Evolutionary conservation across 2,113 vertebrate genomes (phyloP), one percentile per base, ranked within the genome.

Genomic region (Chionomys nivalis): DNA sequence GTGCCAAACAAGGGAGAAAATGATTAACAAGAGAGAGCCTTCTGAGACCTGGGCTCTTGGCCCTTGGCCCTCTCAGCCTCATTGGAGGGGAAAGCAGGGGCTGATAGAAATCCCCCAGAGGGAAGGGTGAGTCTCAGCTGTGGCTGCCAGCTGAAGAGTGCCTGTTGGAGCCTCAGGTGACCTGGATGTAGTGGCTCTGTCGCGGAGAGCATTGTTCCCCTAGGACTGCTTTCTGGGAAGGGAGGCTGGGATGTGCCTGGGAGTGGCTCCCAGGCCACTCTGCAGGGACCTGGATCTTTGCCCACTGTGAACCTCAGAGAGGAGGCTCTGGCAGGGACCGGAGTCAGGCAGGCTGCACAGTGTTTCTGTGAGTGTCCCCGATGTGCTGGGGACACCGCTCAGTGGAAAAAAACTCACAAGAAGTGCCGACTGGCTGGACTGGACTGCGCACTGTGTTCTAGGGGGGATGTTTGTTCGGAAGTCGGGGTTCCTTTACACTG

Each of bases 211-310:
- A 9, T 77, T 94, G 24, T 79, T 82, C 58, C 0, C 92, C 72
- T 94, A 55, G 94, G 65, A 94, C 97, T 85, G 77, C 91, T 97
- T 93, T 81, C 44, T 21, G 23, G 77, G 55, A 36, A 66, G 55
- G 16, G 65, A 73, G 52, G 10, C 76, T 19, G 39, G 44, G 36
- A 28, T 16, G 24, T 4, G 10, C 90, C 61, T 4, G 55, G 55
- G 88, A 47, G 24, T 2, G 91, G 91, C 6, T 39, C 65, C 72
- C 83, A 58, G 91, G 87, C 95, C 92, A 73, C 65, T 49, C 24
- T 89, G 49, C 58, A 11, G 42, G 7, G 89, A 47, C 97, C 16
- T 4, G 3, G 24, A 44, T 31, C 11, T 0, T 21, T 26, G 78
- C 33, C 1, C 65, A 10, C 14, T 49, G 0, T 12, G 49, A 47